phyloP scores from a whole-genome alignment of 2,888 invertebrate genomes.

The Leptopilina drosophilae region DNA sequence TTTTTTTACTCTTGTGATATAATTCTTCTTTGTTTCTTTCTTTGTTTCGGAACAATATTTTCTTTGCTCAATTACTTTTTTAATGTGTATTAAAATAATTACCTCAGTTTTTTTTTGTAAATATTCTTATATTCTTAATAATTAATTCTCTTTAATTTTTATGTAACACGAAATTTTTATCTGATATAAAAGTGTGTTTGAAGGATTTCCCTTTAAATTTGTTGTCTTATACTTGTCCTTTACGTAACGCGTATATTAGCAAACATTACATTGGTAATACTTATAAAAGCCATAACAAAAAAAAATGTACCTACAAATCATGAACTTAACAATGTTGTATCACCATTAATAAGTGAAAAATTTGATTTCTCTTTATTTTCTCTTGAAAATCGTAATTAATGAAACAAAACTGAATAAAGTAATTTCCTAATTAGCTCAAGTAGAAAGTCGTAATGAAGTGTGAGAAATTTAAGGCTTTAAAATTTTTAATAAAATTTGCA shows the following conservation, averaged over 20 bases:
- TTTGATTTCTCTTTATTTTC: background rate
- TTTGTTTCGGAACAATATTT: too few relatives aligned
- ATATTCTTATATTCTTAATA: too few relatives aligned
- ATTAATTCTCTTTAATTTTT: background rate
- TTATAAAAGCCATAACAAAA: background rate
- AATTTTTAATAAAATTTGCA: too few relatives aligned
- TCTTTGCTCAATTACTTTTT: too few relatives aligned
- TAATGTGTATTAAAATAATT: too few relatives aligned
- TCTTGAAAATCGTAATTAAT: background rate
- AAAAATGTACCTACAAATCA: background rate
- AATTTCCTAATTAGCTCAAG: too few relatives aligned
- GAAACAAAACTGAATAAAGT: background rate
- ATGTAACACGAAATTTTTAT: background rate
- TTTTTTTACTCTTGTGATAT: too few relatives aligned
- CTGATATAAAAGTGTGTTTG: background rate
- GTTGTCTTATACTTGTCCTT: slow-evolving; percentile 43
- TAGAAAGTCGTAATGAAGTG: too few relatives aligned
- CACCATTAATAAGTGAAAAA: slow-evolving; percentile 10
- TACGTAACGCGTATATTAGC: slow-evolving; percentile 46
- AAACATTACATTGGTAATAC: slow-evolving; percentile 51
- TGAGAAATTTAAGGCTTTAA: too few relatives aligned
- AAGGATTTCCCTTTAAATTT: too few relatives aligned
- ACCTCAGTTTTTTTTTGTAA: too few relatives aligned
- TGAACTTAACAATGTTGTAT: background rate
- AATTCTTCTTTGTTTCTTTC: too few relatives aligned